Base-by-base conservation (phyloP, 2,113 vertebrate genomes). In the Etheostoma cragini region DNA sequence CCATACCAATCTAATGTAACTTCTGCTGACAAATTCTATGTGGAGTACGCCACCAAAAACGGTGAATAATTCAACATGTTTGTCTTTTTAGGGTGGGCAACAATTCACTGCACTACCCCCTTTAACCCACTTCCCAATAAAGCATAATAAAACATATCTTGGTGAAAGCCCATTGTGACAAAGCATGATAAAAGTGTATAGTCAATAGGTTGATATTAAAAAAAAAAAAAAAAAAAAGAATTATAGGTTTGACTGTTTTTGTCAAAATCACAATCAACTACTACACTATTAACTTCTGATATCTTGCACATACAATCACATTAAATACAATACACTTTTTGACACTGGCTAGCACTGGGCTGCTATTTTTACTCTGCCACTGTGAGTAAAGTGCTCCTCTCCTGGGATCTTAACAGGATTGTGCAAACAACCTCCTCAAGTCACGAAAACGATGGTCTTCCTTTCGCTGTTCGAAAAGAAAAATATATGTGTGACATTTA, bases 301-400 rank as follows among this genome's bases (percentile, higher is more conserved):
- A 66, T 68, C 46, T 35, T 52, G 38, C 21, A 67, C 26, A 86
- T 19, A 22, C 10, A 42, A 42, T 42, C 8, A 42, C 38, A 42
- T 42, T 11, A 42, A 42, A 42, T 42, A 42, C 38, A 42, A 10
- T 50, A 61, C 33, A 82, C 17, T 22, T 62, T 68, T 61, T 62
- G 19, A 38, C 70, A 67, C 35, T 71, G 68, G 11, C 38, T 60
- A 14, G 33, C 30, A 12, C 67, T 33, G 14, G 57, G 83, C n/a
- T 63, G 75, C 83, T 89, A 83, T 89, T 88, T 88, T 89, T 81
- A 77, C 74, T 68, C 24, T 24, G 60, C 62, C 35, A 81, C 63
- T 79, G 70, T 79, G 66, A 81, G 81, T 78, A 81, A 86, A 89
- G 81, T 85, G 72, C 77, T 78, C 46, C 78, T 72, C 88, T 75